phyloP scores from a whole-genome alignment of 2,797 vertebrate genomes.

The Lophotriccus pileatus region DNA sequence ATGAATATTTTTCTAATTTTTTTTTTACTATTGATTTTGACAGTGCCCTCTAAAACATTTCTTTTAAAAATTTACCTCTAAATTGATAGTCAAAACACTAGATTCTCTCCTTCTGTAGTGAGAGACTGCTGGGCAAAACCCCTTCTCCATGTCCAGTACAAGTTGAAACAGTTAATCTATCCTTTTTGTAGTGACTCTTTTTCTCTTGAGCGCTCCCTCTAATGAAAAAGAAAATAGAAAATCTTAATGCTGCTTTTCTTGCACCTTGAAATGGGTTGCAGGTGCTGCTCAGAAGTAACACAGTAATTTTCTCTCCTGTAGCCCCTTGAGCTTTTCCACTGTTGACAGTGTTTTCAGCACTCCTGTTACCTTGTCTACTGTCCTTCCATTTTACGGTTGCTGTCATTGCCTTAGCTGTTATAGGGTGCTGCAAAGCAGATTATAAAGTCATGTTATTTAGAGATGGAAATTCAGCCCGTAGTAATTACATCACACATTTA shows the following conservation, averaged over 20 bases:
- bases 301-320: neutral
- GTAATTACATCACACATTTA: neutral
- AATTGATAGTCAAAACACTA: neutral
- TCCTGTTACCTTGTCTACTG: neutral
- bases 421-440: neutral
- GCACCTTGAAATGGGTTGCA: neutral
- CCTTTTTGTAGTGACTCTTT: neutral
- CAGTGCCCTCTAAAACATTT: neutral
- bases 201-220: neutral
- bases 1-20: neutral
- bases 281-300: neutral
- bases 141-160: neutral
- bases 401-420: neutral
- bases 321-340: neutral
- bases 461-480: neutral
- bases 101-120: neutral
- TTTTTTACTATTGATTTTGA: neutral
- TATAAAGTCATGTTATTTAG: neutral
- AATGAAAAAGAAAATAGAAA: neutral
- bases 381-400: neutral
- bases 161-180: neutral
- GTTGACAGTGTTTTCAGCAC: neutral
- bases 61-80: neutral
- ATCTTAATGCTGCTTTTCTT: neutral
- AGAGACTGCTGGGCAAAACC: neutral